Percentiles rank a stretch among this genome's conserved stretches.
Evolutionary conservation across 2,113 vertebrate species (phyloP).

Genomic region (Nannobrachium achirus): DNA sequence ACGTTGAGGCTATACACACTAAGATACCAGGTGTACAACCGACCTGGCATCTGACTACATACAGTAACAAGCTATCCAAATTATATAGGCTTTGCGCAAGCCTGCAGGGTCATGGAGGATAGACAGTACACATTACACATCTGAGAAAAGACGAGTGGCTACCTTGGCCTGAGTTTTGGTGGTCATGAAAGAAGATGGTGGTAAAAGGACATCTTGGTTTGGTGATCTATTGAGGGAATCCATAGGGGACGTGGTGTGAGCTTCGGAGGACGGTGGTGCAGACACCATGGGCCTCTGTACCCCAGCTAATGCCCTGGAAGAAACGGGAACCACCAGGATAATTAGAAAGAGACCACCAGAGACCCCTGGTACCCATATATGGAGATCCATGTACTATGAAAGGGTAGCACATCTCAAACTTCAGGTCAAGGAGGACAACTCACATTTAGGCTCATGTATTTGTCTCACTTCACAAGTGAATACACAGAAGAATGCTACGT

Average conservation of each 20-base stretch:
- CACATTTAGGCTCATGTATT: neutral
- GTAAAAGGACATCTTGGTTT: slow-evolving; percentile 67
- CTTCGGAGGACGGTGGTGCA: slow-evolving; percentile 1
- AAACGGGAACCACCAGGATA: neutral
- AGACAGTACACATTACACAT: neutral
- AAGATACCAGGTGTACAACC: neutral
- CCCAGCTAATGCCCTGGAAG: neutral
- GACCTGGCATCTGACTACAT: too few species aligned
- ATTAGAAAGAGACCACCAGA: too few species aligned
- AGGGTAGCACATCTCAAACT: neutral
- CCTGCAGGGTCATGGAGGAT: too few species aligned
- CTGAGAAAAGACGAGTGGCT: slow-evolving; percentile 2
- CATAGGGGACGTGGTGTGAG: neutral
- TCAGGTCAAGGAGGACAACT: neutral
- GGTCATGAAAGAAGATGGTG: slow-evolving; percentile 77
- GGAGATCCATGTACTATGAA: too few species aligned
- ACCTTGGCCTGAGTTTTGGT: slow-evolving; percentile 37
- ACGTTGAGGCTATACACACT: neutral
- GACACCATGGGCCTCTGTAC: neutral
- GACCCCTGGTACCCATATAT: too few species aligned
- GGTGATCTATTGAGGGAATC: slow-evolving; percentile 9
- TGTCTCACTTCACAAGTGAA: neutral
- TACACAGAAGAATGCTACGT: too few species aligned
- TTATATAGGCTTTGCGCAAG: too few species aligned
- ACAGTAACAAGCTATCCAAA: too few species aligned